Percentiles rank a stretch among this genome's conserved stretches.
These are phyloP conservation scores for Holotrichia oblita DNA, from an alignment of 1,140 invertebrate genomes.

Conservation along the genomic window DNA sequence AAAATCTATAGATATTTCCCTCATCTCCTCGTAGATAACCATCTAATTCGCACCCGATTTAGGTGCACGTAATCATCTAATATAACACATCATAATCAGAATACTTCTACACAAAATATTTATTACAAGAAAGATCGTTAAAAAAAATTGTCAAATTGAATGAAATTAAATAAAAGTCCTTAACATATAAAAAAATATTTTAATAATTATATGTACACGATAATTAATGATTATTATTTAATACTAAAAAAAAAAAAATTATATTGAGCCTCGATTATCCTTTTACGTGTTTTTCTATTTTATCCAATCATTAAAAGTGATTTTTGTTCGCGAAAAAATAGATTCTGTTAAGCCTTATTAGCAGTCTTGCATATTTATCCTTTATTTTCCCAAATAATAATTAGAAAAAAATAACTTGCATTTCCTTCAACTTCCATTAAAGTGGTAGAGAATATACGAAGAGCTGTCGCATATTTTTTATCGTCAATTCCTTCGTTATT, in stretches of 20 bases:
- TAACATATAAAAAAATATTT: background rate
- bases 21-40: too few relatives aligned
- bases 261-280: background rate
- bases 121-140: too few relatives aligned
- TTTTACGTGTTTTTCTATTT: background rate
- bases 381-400: too few relatives aligned
- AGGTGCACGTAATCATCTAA: too few relatives aligned
- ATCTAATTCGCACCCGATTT: too few relatives aligned
- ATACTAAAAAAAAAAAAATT: background rate
- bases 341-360: background rate
- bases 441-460: background rate
- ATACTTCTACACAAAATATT: too few relatives aligned
- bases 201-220: background rate
- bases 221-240: constrained; percentile 7
- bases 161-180: background rate
- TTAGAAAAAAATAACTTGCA: background rate
- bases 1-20: too few relatives aligned
- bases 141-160: background rate
- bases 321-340: background rate
- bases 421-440: background rate
- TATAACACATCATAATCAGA: too few relatives aligned
- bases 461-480: background rate
- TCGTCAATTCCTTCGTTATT: background rate
- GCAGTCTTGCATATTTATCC: background rate
- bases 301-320: background rate